Evolutionary conservation across 2,888 invertebrate genomes (phyloP), one percentile per base, ranked within the genome.

Genomic region (Agrotis puta): DNA sequence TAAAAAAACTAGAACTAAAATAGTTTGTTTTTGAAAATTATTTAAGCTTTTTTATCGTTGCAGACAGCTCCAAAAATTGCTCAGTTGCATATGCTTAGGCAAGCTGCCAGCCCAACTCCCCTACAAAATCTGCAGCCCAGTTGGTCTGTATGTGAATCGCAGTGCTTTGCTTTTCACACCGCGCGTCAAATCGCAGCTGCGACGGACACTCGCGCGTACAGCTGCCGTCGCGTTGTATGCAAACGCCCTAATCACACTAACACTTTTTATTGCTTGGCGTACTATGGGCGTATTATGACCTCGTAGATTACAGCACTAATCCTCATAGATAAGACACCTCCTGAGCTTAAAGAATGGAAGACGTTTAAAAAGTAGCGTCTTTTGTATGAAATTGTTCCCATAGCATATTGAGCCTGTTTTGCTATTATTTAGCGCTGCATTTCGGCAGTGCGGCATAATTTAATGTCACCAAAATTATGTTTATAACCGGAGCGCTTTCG

Each of bases 241-340:
- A 94, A 94, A 94, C 95, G 89, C 94, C 94, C 94, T 95, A 94
- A 94, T 94, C 94, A 94, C 39, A 94, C 92, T 94, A 91, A 93
- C 89, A 91, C 90, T 93, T 93, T 94, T 94, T 95, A 94, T 95
- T 93, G 89, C 91, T 80, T 81, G 65, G 88, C 62, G 88, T 87
- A 87, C 87, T 86, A 88, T 77, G 70, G 83, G 85, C 77, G 86
- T 83, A 65, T 77, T 85, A 81, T 77, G 65, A 85, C 76, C 83
- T 78, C 85, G 79, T 86, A 84, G 83, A 85, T 88, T 87, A 88
- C 70, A 58, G 68, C 39, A 50, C 59, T 85, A 85, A 86, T 85
- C 86, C 79, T 67, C 22, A 71, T 61, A 81, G 86, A 85, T 83
- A 86, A 84, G 74, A 78, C 65, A 13, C 61, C 64, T 74, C 57